Percentiles rank a stretch among this genome's conserved stretches.
Conservation (phyloP, 2,888 invertebrate species). For the Germaria angustata region DNA sequence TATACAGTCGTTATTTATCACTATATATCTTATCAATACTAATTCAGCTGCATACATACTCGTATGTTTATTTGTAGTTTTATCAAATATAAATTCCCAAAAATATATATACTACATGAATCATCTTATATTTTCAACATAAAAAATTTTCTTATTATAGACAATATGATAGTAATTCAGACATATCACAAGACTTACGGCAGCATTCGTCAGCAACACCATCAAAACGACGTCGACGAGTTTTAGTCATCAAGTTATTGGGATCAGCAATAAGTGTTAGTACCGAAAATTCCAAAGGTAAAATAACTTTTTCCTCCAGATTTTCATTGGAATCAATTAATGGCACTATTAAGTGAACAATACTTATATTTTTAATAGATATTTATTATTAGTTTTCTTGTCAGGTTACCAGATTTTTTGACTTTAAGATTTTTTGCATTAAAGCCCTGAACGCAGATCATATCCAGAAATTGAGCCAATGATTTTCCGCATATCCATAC, state of each 20-base stretch:
- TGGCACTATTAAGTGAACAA: neutral
- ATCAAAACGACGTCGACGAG: conserved; percentile 62
- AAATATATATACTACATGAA: too few relatives aligned
- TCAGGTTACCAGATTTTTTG: conserved; percentile 29
- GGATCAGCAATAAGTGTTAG: conserved; percentile 3
- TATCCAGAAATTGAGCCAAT: conserved; percentile 1
- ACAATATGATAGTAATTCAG: conserved; percentile 71
- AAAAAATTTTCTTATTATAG: conserved; percentile 36
- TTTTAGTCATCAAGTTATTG: conserved; percentile 21
- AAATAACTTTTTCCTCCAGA: neutral
- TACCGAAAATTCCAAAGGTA: neutral
- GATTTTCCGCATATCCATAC: conserved; percentile 22
- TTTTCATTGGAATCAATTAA: neutral
- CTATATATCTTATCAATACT: too few relatives aligned
- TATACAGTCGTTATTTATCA: too few relatives aligned
- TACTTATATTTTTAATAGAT: neutral
- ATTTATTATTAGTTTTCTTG: too few relatives aligned
- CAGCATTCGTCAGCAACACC: conserved; percentile 72
- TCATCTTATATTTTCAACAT: too few relatives aligned
- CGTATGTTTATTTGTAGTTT: too few relatives aligned
- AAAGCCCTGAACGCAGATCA: conserved; percentile 31
- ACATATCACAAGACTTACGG: conserved; percentile 70
- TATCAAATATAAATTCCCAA: too few relatives aligned
- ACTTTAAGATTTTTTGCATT: conserved; percentile 14
- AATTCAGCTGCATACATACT: too few relatives aligned